Evolutionary conservation across 2,113 vertebrate genomes (phyloP), one percentile per base, ranked within the genome.

Genomic region (Anoplopoma fimbria): DNA sequence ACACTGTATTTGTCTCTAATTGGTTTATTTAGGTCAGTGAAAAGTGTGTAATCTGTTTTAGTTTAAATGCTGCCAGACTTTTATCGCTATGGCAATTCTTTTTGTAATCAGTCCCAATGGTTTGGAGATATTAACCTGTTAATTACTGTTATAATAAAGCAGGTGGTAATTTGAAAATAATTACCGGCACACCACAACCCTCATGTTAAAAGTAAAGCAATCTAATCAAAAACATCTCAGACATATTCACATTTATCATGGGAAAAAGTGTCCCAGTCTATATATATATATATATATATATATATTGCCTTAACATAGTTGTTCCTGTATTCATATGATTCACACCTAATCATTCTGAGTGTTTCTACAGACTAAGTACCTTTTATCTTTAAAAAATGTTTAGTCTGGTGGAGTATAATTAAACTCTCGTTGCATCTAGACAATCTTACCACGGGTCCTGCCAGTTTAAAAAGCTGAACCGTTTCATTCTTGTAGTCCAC

Each of bases 381-480:
- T 33, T n/a, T 57, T 42, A 27, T 9, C 25, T 64, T 15, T 58
- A 58, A 60, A 42, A 55, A 23, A 67, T 33, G 23, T 36, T 61
- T 13, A 57, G 13, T 36, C 36, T 40, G 8, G 17, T n/a, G 23
- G 19, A 31, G 36, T 33, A 36, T 29, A 36, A 72, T 58, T 63
- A 47, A 21, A 25, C 15, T 64, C 27, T 14, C 55, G 6, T 29
- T 21, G 4, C 12, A 75, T 69, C 21, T 23, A 49, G 76, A 70
- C 19, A 75, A 4, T 87, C 92, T 93, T 85, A 95, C 94, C 92
- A 93, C 84, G 2, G 94, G 93, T 78, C 89, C 93, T 0, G 89
- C 80, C 70, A 95, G 84, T 89, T 92, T 94, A 19, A 93, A 63
- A 58, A 93, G 10, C 63, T 92, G 77, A 53, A 88, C 13, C 0